Percentiles rank a stretch among this genome's conserved stretches.
These are phyloP conservation scores for Lepus americanus DNA, from an alignment of 2,113 vertebrate species.

Conservation along the genomic window DNA sequence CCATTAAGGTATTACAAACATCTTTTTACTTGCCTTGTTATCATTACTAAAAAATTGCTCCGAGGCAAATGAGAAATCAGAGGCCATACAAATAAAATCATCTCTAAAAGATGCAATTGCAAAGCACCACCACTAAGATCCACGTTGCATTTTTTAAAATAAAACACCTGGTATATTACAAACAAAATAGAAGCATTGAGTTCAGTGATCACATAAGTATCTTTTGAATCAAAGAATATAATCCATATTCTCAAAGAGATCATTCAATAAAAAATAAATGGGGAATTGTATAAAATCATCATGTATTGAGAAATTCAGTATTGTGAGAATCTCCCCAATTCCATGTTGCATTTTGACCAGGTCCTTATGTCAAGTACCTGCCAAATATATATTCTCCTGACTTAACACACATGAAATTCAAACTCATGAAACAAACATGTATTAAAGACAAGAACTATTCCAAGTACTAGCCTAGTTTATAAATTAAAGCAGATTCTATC, in stretches of 20 bases:
- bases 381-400: background rate
- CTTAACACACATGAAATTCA: slow-evolving; percentile 15
- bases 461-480: background rate
- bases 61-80: background rate
- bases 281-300: background rate
- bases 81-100: background rate
- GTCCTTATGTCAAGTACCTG: background rate
- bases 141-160: background rate
- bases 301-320: background rate
- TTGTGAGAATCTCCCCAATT: background rate
- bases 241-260: background rate
- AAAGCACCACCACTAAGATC: background rate
- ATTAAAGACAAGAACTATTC: background rate
- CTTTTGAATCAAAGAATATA: background rate
- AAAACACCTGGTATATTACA: background rate
- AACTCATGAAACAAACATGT: background rate
- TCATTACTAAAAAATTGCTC: background rate
- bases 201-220: background rate
- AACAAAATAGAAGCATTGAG: background rate
- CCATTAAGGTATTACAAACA: background rate
- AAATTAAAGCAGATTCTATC: background rate
- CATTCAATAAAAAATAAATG: slow-evolving; percentile 10
- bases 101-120: background rate
- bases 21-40: slow-evolving; percentile 29
- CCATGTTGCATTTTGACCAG: background rate